Base-by-base conservation (phyloP, 92 coral and sea anemone species). In the Zoanthus solanderi region DNA sequence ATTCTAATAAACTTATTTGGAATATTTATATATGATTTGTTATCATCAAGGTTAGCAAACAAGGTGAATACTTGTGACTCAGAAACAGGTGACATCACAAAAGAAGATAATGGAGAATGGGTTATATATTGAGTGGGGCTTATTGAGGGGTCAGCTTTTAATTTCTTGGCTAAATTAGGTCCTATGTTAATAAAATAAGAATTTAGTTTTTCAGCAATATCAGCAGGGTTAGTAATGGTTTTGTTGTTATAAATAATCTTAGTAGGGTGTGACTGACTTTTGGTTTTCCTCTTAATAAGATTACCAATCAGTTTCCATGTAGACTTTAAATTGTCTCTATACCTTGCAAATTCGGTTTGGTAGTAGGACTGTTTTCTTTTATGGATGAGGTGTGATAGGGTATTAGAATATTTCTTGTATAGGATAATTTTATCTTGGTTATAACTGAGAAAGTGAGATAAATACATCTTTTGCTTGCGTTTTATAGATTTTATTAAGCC, bases 381-480 rank as follows among this genome's bases (percentile, higher is more conserved):
- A 31, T 13, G 9, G 18, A 66, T 83, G 2, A 83, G 57, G n/a
- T 28, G 60, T 48, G 71, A 53, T 60, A 87, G 84, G 73, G 34
- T 87, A 76, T 87, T 13, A n/a, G 65, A 57, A n/a, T 57, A 57
- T 57, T 13, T 57, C 17, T 57, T 57, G 65, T 57, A 57, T 77
- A 58, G 75, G 78, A 57, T 87, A 76, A 76, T 58, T 87, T 57
- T 57, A 7, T 87, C 75, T 5, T 46, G n/a, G 57, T 87, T 48
- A 57, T 61, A 17, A 45, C 75, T 57, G 16, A 54, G 84, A 68
- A 77, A 87, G 75, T 87, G 77, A 0, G 84, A 75, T 53, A 17
- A 48, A 34, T 87, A 87, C 84, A 87, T 87, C 82, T 87, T 87
- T 23, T 87, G 89, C 65, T 87, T 87, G 28, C 50, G 46, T 85